A percentile compares a stretch with the other conserved stretches of the same genome.
Conservation (phyloP, 2,113 vertebrate genomes). For the Helogale parvula region DNA sequence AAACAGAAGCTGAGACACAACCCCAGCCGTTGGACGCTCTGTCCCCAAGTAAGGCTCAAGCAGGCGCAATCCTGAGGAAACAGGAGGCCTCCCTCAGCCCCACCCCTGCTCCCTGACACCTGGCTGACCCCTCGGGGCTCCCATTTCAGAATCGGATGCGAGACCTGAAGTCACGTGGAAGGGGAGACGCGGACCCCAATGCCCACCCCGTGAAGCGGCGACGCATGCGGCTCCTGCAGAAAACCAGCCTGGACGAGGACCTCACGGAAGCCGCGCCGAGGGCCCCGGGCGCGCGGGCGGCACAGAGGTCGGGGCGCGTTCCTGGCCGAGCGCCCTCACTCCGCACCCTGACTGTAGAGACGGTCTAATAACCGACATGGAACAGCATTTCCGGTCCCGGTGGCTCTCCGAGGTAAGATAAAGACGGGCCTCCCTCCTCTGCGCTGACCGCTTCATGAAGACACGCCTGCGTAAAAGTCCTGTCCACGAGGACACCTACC, state of each 20-base stretch:
- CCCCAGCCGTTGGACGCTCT: background rate
- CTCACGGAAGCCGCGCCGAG: accelerated
- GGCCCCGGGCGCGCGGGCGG: too few species aligned
- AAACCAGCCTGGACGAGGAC: too few species aligned
- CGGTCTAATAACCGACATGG: background rate
- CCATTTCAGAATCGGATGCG: accelerated
- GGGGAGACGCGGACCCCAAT: background rate
- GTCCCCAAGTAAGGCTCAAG: accelerated
- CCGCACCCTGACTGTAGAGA: accelerated
- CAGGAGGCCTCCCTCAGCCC: too few species aligned
- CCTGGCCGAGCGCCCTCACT: background rate
- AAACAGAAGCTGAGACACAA: background rate
- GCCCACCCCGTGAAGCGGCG: background rate
- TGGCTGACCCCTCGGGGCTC: background rate
- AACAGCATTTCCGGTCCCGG: too few species aligned
- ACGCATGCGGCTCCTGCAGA: background rate
- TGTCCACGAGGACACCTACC: constrained; percentile 79
- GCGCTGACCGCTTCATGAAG: background rate
- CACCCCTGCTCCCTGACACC: accelerated
- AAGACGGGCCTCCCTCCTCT: background rate
- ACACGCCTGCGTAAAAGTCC: accelerated
- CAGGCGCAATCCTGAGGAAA: accelerated
- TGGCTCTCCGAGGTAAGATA: background rate
- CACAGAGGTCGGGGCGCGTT: too few species aligned
- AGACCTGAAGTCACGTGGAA: background rate